Percentiles rank a stretch among this genome's conserved stretches.
Evolutionary conservation across 2,113 vertebrate species (phyloP).

Genomic region (Ophiodon elongatus): DNA sequence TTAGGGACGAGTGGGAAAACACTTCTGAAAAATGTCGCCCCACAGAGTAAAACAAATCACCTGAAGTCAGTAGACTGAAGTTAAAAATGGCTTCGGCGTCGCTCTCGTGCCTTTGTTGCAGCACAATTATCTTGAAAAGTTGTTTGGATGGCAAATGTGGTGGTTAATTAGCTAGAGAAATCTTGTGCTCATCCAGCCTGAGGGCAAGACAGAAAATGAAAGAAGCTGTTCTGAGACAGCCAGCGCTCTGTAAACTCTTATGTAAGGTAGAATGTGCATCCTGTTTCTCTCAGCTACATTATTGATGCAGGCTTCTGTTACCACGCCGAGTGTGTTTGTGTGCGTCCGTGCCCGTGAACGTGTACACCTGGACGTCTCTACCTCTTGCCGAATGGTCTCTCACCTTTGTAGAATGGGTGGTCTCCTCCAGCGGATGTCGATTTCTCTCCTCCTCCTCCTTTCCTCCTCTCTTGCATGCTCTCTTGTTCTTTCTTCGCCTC

Average conservation of each 20-base stretch:
- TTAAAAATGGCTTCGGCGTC: slow-evolving; percentile 30
- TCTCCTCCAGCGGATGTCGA: slow-evolving; percentile 33
- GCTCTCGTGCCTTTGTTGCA: slow-evolving; percentile 36
- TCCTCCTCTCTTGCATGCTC: slow-evolving; percentile 36
- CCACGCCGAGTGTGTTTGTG: slow-evolving; percentile 36
- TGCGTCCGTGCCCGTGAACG: background rate
- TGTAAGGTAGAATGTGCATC: slow-evolving; percentile 67
- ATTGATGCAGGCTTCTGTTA: slow-evolving; percentile 74
- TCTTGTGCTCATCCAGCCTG: slow-evolving; percentile 60
- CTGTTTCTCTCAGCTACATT: slow-evolving; percentile 72
- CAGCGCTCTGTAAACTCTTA: slow-evolving; percentile 65
- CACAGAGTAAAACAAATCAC: slow-evolving; percentile 47
- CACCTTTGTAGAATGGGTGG: slow-evolving; percentile 48
- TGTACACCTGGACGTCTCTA: slow-evolving; percentile 57
- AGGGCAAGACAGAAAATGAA: slow-evolving; percentile 52
- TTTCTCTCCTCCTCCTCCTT: slow-evolving; percentile 37
- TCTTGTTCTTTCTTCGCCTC: slow-evolving; percentile 44
- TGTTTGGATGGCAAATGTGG: slow-evolving; percentile 63
- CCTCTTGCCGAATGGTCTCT: slow-evolving; percentile 18
- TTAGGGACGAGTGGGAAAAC: slow-evolving; percentile 7
- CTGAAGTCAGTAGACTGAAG: slow-evolving; percentile 38
- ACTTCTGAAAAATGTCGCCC: background rate
- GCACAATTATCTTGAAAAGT: slow-evolving; percentile 53
- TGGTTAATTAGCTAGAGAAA: slow-evolving; percentile 68
- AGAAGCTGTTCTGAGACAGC: slow-evolving; percentile 50